Conservation (phyloP, 2,113 vertebrate species). For the Pavo muticus region DNA sequence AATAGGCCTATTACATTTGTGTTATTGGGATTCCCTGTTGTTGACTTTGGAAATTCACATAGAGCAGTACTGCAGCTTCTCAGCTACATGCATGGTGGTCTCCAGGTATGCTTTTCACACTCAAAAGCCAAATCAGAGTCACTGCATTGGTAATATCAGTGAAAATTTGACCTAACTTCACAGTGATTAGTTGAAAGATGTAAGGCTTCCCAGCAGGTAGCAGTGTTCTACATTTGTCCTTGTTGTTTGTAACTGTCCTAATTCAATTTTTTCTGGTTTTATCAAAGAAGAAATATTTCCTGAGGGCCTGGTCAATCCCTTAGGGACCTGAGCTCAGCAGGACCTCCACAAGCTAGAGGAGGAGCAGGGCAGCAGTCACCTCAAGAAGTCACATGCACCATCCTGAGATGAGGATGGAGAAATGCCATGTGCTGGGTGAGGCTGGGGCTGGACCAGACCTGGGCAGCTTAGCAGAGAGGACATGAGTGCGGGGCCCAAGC, state of each 20-base stretch:
- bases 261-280: background rate
- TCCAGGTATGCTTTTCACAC: background rate
- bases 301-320: background rate
- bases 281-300: background rate
- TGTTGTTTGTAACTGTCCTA: background rate
- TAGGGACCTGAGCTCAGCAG: background rate
- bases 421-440: accelerated
- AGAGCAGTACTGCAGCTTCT: background rate
- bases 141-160: background rate
- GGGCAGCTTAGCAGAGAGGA: background rate
- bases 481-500: accelerated
- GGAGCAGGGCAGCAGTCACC: background rate
- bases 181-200: background rate
- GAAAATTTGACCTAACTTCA: background rate
- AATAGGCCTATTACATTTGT: background rate
- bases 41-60: background rate
- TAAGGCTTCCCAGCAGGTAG: background rate
- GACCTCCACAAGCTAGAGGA: background rate
- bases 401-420: background rate
- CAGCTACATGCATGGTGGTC: background rate
- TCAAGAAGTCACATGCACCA: background rate
- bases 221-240: background rate
- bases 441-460: background rate
- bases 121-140: background rate
- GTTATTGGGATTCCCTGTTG: background rate